Evolutionary conservation across 2,113 vertebrate species (phyloP).

Genomic region (Zootoca vivipara): DNA sequence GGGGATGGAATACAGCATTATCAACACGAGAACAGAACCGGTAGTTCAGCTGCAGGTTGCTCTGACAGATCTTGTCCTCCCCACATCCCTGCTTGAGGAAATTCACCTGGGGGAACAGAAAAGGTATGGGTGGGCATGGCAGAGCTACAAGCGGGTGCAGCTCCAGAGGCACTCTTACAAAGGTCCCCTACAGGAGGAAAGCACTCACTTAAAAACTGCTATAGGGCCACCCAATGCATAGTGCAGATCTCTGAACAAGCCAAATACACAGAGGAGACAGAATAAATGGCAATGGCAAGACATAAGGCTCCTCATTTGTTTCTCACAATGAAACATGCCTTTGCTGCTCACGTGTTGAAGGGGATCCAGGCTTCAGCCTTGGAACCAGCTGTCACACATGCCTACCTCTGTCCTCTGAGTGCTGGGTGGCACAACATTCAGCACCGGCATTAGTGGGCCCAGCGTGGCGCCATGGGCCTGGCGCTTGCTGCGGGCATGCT

Average conservation of each 20-base stretch:
- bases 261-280: no score
- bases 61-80: constrained; percentile 91
- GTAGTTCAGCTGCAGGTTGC: constrained; percentile 85
- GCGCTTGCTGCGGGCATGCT: constrained; percentile 69
- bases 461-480: constrained; percentile 66
- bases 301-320: background rate
- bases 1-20: constrained; percentile 82
- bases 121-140: no score
- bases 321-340: background rate
- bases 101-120: constrained; percentile 78
- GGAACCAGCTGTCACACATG: background rate
- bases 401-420: constrained; percentile 84
- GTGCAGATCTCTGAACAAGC: background rate
- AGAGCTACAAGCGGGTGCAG: background rate
- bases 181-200: background rate
- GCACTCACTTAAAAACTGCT: background rate
- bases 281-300: background rate
- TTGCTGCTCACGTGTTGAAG: background rate
- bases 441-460: constrained; percentile 79
- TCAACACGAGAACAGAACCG: constrained; percentile 82
- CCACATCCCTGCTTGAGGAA: constrained; percentile 94
- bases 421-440: constrained; percentile 81
- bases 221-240: background rate
- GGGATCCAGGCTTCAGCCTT: background rate
- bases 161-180: background rate